Evolutionary conservation across 2,113 vertebrate genomes (phyloP).

Genomic region (Grammatotria lemairii): DNA sequence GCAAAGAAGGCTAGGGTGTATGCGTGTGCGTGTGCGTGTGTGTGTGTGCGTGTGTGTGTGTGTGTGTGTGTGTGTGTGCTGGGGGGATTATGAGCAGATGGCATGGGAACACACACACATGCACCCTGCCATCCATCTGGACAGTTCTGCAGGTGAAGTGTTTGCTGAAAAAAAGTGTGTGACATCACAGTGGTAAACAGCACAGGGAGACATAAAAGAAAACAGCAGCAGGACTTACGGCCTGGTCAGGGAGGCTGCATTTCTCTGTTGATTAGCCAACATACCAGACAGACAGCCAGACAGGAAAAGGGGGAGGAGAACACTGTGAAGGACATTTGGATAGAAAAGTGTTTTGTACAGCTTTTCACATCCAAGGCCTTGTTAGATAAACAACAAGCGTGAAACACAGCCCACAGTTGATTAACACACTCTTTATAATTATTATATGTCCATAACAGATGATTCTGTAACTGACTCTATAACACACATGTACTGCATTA

Average conservation of each 20-base stretch:
- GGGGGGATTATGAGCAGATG: conserved; percentile 60
- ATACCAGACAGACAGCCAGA: background rate
- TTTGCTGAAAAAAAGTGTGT: background rate
- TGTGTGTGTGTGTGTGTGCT: rapidly evolving
- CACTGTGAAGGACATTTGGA: background rate
- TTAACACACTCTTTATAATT: background rate
- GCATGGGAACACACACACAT: conserved; percentile 46
- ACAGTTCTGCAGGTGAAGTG: conserved; percentile 55
- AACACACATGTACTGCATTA: background rate
- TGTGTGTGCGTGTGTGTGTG: rapidly evolving
- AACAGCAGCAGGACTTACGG: conserved; percentile 37
- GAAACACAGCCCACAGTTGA: background rate
- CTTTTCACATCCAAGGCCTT: background rate
- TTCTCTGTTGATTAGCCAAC: conserved; percentile 55
- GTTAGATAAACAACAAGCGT: background rate
- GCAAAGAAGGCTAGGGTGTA: background rate
- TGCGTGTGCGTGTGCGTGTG: rapidly evolving
- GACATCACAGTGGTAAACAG: conserved; percentile 60
- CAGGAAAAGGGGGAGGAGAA: background rate
- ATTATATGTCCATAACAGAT: background rate
- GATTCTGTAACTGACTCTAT: background rate
- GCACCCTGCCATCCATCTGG: conserved; percentile 58
- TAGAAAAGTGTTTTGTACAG: background rate
- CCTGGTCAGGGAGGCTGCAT: conserved; percentile 38
- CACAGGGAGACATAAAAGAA: conserved; percentile 50